These are phyloP conservation scores for Magallana nippona DNA, from an alignment of 2,888 invertebrate genomes.

Conservation along the genomic window DNA sequence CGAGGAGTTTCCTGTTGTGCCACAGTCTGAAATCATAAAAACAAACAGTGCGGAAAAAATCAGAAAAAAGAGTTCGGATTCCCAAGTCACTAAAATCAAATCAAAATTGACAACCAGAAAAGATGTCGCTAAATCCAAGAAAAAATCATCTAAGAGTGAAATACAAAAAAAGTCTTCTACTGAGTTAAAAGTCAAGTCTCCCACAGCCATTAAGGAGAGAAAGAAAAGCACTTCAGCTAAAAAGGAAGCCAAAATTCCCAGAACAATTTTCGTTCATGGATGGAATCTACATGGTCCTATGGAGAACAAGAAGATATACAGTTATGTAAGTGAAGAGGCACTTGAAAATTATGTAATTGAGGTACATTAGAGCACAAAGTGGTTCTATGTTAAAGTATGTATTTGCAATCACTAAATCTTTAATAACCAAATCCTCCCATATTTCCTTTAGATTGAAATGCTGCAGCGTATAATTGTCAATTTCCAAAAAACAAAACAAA, in stretches of 20 bases:
- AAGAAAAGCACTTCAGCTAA: slow-evolving; percentile 47
- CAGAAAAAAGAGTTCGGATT: slow-evolving; percentile 4
- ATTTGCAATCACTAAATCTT: neutral
- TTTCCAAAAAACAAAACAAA: too few relatives aligned
- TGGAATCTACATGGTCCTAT: slow-evolving; percentile 72
- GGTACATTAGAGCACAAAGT: too few relatives aligned
- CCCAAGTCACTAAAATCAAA: slow-evolving; percentile 7
- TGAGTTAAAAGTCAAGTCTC: slow-evolving; percentile 15
- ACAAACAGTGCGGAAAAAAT: slow-evolving; percentile 20
- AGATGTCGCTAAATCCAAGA: neutral
- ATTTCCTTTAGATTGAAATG: neutral
- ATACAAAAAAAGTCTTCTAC: slow-evolving; percentile 27
- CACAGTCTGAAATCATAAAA: slow-evolving; percentile 15
- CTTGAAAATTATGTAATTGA: neutral
- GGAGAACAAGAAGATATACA: slow-evolving; percentile 63
- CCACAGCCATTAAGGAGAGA: slow-evolving; percentile 36
- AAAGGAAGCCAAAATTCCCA: slow-evolving; percentile 51
- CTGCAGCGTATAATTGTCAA: too few relatives aligned
- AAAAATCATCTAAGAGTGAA: slow-evolving; percentile 28
- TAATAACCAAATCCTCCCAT: neutral
- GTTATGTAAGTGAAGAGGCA: slow-evolving; percentile 12
- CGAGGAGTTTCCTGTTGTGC: slow-evolving; percentile 42
- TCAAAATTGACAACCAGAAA: slow-evolving; percentile 13
- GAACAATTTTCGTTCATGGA: slow-evolving; percentile 62
- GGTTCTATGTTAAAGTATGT: too few relatives aligned